Evolutionary conservation across 2,888 invertebrate genomes (phyloP).

Genomic region (Xanthorhoe spadicearia): DNA sequence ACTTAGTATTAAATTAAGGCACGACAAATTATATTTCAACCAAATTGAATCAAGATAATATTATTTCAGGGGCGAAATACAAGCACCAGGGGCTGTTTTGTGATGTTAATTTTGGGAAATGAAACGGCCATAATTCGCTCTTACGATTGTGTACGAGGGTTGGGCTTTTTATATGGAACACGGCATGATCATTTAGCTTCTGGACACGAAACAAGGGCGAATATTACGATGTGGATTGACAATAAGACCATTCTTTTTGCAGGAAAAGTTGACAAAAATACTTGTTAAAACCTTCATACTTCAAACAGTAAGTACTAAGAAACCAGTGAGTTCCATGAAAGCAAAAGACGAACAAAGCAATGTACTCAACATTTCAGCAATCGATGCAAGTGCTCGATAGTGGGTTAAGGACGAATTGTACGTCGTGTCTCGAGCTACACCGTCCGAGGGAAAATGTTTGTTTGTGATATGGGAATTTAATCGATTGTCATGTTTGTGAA

Average conservation of each 20-base stretch:
- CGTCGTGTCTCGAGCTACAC: conserved; percentile 10
- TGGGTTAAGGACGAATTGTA: conserved; percentile 18
- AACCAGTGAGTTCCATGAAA: not conserved
- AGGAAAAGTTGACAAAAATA: not conserved
- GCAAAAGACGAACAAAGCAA: not conserved
- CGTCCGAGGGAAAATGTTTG: conserved; percentile 13
- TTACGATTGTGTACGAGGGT: conserved; percentile 25
- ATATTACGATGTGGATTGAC: not conserved
- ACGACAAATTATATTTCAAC: conserved; percentile 64
- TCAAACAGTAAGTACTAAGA: not conserved
- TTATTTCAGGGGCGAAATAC: conserved; percentile 59
- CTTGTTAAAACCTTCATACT: not conserved
- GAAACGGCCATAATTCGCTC: conserved; percentile 41
- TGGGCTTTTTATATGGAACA: conserved; percentile 33
- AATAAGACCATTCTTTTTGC: not conserved
- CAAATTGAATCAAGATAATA: conserved; percentile 61
- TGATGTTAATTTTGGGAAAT: conserved; percentile 59
- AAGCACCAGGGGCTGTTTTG: conserved; percentile 56
- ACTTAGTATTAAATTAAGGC: conserved; percentile 68
- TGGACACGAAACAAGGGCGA: conserved; percentile 12
- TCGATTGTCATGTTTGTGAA: conserved; percentile 44
- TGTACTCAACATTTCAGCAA: not conserved
- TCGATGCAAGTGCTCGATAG: conserved; percentile 7
- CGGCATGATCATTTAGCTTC: conserved; percentile 6
- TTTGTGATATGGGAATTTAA: conserved; percentile 31